phyloP scores from a whole-genome alignment of 1,140 invertebrate species.

The Bombus balteatus region DNA sequence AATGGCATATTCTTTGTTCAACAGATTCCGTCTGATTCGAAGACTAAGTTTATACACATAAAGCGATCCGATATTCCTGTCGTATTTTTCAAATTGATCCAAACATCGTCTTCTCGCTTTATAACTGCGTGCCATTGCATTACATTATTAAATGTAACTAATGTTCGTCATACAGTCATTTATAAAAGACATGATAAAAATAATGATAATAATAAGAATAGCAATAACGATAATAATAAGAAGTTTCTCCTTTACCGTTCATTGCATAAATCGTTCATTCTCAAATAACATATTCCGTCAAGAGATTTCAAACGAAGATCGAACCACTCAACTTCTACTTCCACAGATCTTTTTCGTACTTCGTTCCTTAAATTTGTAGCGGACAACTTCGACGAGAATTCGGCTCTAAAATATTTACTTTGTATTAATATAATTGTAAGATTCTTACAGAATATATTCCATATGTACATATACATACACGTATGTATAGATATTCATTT shows the following conservation, averaged over 20 bases:
- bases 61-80: constrained; percentile 61
- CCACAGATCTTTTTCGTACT: not conserved
- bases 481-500: not conserved
- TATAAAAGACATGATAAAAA: not conserved
- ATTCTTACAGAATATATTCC: no score
- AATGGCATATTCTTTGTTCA: constrained; percentile 42
- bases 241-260: not conserved
- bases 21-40: constrained; percentile 40
- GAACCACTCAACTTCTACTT: not conserved
- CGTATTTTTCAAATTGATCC: constrained; percentile 57
- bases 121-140: not conserved
- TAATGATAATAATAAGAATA: no score
- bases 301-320: not conserved
- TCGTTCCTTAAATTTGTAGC: not conserved
- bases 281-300: not conserved
- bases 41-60: constrained; percentile 62
- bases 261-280: not conserved
- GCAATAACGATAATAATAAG: not conserved
- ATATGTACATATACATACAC: no score
- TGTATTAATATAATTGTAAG: not conserved
- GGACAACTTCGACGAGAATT: not conserved
- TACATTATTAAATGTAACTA: not conserved
- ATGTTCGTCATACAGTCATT: not conserved
- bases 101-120: constrained; percentile 53
- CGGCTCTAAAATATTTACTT: not conserved